Percentiles rank a stretch among this genome's conserved stretches.
Conservation (phyloP, 2,113 vertebrate genomes). For the Heloderma charlesbogerti region DNA sequence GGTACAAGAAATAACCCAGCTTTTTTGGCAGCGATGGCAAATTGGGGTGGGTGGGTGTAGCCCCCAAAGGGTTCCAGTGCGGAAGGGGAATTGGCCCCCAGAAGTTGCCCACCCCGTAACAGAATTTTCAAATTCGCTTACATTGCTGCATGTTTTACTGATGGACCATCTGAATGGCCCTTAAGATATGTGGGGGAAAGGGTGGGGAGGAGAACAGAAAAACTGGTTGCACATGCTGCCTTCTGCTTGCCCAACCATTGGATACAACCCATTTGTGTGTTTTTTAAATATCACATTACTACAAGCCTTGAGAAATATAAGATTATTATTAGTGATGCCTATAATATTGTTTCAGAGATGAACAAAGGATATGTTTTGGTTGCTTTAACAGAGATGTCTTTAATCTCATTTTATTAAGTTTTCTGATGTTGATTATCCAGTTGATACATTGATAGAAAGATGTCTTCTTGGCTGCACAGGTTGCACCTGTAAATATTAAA, state of each 20-base stretch:
- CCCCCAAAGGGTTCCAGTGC: too few species aligned
- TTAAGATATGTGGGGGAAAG: too few species aligned
- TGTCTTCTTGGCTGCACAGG: slow-evolving; percentile 31
- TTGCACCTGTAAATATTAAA: slow-evolving; percentile 36
- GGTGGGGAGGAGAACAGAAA: background rate
- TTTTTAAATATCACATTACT: background rate
- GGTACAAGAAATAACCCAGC: too few species aligned
- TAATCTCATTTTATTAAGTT: slow-evolving; percentile 84
- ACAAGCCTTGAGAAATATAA: slow-evolving; percentile 24
- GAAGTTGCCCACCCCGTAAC: background rate
- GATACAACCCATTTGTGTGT: background rate
- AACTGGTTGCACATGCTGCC: background rate
- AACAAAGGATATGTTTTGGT: slow-evolving; percentile 98
- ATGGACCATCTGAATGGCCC: background rate
- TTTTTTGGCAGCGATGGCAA: too few species aligned
- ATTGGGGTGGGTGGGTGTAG: too few species aligned
- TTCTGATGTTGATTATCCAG: slow-evolving; percentile 39
- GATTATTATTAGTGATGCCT: background rate
- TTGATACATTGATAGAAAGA: background rate
- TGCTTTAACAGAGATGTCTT: slow-evolving; percentile 94
- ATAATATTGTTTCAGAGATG: background rate
- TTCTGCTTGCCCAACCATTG: background rate
- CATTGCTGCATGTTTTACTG: background rate
- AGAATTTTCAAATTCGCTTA: background rate
- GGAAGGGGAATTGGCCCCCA: too few species aligned